A percentile compares a stretch with the other conserved stretches of the same genome.
Evolutionary conservation across 2,797 vertebrate genomes (phyloP).

Genomic region (Gambusia yucatana): DNA sequence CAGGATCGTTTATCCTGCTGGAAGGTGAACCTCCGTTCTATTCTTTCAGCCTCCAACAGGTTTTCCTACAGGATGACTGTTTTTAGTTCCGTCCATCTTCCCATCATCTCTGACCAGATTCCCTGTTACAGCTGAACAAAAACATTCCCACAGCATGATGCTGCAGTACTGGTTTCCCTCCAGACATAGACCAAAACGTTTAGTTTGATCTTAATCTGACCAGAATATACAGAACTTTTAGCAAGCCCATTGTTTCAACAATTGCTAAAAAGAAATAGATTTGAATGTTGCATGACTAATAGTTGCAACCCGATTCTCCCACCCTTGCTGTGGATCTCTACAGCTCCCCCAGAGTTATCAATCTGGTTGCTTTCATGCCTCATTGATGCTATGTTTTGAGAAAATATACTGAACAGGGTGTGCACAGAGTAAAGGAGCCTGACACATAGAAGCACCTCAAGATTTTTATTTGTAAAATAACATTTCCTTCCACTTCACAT

Average conservation of each 20-base stretch:
- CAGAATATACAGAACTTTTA: neutral
- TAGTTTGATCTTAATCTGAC: neutral
- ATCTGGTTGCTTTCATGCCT: neutral
- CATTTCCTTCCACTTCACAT: neutral
- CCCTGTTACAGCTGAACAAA: neutral
- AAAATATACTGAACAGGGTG: neutral
- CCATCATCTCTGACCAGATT: neutral
- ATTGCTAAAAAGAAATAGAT: neutral
- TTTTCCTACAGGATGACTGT: neutral
- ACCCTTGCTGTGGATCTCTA: neutral
- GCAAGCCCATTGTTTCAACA: neutral
- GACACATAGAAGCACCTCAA: neutral
- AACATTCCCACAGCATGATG: neutral
- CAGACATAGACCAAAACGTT: neutral
- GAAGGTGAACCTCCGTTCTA: neutral
- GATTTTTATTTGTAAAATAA: neutral
- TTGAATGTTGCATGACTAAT: neutral
- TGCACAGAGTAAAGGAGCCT: neutral
- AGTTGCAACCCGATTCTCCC: neutral
- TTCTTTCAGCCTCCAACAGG: neutral
- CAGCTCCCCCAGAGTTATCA: neutral
- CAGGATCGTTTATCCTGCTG: neutral
- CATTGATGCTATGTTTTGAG: neutral
- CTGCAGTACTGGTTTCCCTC: neutral
- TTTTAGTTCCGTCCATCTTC: neutral